A percentile compares a stretch with the other conserved stretches of the same genome.
Conservation (phyloP, 2,797 vertebrate species). For the Eulemur mongoz region DNA sequence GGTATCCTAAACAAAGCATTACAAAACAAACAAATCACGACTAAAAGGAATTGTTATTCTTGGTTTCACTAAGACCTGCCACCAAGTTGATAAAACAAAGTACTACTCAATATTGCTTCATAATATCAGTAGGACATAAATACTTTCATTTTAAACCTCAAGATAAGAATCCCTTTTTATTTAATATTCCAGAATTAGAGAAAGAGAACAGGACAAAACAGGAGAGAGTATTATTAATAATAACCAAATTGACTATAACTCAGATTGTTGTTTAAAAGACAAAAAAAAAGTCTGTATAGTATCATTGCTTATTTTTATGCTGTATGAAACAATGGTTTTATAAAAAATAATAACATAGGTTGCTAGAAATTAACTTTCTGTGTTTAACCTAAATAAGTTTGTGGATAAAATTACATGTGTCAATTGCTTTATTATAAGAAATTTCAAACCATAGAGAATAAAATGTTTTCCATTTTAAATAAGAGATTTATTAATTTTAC, state of each 20-base stretch:
- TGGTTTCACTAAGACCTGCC: not conserved
- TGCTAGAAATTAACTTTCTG: not conserved
- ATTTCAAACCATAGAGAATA: not conserved
- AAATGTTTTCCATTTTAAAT: not conserved
- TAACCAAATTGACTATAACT: not conserved
- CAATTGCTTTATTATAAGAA: not conserved
- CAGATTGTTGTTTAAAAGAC: not conserved
- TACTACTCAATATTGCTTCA: not conserved
- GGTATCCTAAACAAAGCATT: not conserved
- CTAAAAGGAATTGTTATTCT: not conserved
- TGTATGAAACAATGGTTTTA: not conserved
- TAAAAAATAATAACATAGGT: not conserved
- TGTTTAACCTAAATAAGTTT: not conserved
- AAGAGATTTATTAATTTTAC: constrained; percentile 13
- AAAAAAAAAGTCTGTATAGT: not conserved
- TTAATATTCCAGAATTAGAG: not conserved
- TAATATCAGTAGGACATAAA: not conserved
- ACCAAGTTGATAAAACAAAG: not conserved
- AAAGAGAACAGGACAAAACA: not conserved
- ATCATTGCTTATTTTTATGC: not conserved
- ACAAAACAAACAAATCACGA: not conserved
- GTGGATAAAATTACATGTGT: not conserved
- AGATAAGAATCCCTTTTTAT: not conserved
- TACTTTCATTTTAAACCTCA: not conserved
- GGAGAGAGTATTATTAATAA: not conserved